Conservation (phyloP, 2,797 vertebrate species). For the Malacoraja senta region DNA sequence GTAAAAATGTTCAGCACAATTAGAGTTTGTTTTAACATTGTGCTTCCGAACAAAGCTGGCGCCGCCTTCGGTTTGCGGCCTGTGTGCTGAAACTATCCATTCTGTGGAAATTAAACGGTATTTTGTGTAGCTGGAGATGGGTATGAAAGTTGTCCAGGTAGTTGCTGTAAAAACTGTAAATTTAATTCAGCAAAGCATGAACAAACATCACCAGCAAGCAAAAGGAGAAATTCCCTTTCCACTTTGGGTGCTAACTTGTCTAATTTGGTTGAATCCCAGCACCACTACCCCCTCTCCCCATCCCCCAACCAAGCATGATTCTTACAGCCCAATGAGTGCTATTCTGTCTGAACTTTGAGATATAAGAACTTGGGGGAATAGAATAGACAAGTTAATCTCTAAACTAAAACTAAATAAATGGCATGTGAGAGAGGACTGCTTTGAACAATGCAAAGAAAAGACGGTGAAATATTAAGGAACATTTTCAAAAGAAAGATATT, state of each 20-base stretch:
- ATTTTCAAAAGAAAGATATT: not conserved
- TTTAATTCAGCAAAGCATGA: not conserved
- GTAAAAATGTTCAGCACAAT: constrained; percentile 18
- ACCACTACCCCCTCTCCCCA: not conserved
- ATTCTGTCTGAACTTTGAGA: not conserved
- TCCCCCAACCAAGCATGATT: too few species aligned
- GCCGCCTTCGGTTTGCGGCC: not conserved
- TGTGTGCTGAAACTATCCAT: not conserved
- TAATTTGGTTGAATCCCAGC: not conserved
- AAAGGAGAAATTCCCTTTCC: not conserved
- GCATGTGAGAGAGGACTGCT: too few species aligned
- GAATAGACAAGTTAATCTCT: not conserved
- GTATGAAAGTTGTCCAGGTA: not conserved
- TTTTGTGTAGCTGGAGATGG: not conserved
- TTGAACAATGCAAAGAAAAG: not conserved
- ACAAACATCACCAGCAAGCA: constrained; percentile 10
- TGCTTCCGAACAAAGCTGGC: constrained; percentile 5
- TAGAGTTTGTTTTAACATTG: not conserved
- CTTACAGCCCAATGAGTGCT: not conserved
- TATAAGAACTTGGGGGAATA: not conserved
- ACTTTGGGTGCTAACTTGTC: not conserved
- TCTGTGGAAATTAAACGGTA: not conserved
- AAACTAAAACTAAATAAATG: not conserved
- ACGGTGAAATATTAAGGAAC: not conserved
- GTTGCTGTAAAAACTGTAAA: not conserved